A percentile compares a stretch with the other conserved stretches of the same genome.
These are phyloP conservation scores for Trypoxylus dichotomus DNA, from an alignment of 1,140 invertebrate genomes.

Conservation along the genomic window DNA sequence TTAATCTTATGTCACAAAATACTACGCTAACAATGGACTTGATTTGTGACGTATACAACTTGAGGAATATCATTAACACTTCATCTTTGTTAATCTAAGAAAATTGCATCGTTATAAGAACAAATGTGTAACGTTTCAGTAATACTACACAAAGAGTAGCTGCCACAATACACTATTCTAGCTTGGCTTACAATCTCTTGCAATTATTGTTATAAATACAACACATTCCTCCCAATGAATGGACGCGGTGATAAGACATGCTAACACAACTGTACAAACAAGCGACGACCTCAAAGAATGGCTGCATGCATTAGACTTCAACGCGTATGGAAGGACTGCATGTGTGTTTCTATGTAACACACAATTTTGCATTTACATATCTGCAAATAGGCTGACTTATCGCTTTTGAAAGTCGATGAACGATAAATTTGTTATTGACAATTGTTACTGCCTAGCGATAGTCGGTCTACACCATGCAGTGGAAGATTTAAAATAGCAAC, in stretches of 20 bases:
- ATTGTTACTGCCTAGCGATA: background rate
- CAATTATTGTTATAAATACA: too few species aligned
- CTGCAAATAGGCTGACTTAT: constrained; percentile 21
- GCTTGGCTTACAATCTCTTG: too few species aligned
- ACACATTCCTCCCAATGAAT: too few species aligned
- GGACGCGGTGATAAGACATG: background rate
- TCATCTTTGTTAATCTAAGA: too few species aligned
- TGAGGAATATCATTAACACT: too few species aligned
- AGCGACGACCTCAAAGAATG: background rate
- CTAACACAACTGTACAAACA: background rate
- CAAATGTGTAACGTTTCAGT: too few species aligned
- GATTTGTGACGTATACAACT: too few species aligned
- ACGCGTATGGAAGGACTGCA: background rate
- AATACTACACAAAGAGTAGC: too few species aligned
- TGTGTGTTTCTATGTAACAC: background rate
- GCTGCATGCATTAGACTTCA: background rate
- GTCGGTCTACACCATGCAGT: background rate
- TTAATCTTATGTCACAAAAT: too few species aligned
- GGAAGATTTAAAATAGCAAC: background rate
- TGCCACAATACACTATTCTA: too few species aligned
- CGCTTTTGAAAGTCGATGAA: constrained; percentile 4
- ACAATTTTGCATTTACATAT: constrained; percentile 24
- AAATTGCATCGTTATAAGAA: too few species aligned
- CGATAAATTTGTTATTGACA: constrained; percentile 24
- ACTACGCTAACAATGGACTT: too few species aligned